These are phyloP conservation scores for Psittacula derbiana DNA, from an alignment of 2,797 vertebrate genomes.

Conservation along the genomic window DNA sequence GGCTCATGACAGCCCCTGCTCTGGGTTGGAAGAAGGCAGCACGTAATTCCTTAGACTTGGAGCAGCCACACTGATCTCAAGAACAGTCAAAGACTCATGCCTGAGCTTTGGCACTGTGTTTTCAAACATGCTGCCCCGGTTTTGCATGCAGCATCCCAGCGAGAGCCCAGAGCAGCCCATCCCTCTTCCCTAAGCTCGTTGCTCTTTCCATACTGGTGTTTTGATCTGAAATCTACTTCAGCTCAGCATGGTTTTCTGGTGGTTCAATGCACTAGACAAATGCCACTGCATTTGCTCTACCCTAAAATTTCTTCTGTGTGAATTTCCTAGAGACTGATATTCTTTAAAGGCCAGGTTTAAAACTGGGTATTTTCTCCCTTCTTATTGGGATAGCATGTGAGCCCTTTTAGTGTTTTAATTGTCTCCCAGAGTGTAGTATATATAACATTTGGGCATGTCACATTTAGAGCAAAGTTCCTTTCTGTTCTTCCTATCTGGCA, in stretches of 20 bases:
- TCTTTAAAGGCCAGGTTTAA: background rate
- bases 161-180: background rate
- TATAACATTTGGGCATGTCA: background rate
- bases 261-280: background rate
- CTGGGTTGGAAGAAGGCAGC: rapidly evolving
- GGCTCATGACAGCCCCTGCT: background rate
- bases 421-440: background rate
- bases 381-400: background rate
- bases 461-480: background rate
- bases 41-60: background rate
- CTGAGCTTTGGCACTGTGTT: background rate
- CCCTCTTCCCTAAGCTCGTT: rapidly evolving
- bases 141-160: background rate
- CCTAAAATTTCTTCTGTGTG: background rate
- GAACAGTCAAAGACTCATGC: background rate
- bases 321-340: background rate
- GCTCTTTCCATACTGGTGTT: background rate
- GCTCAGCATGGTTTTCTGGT: background rate
- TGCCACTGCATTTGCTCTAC: background rate
- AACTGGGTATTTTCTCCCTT: background rate
- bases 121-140: rapidly evolving
- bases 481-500: background rate
- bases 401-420: background rate
- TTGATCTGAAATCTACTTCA: background rate
- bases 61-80: background rate